Percentiles rank a stretch among this genome's conserved stretches.
phyloP scores from a whole-genome alignment of 2,113 vertebrate species.

The Haplotaxodon microlepis region DNA sequence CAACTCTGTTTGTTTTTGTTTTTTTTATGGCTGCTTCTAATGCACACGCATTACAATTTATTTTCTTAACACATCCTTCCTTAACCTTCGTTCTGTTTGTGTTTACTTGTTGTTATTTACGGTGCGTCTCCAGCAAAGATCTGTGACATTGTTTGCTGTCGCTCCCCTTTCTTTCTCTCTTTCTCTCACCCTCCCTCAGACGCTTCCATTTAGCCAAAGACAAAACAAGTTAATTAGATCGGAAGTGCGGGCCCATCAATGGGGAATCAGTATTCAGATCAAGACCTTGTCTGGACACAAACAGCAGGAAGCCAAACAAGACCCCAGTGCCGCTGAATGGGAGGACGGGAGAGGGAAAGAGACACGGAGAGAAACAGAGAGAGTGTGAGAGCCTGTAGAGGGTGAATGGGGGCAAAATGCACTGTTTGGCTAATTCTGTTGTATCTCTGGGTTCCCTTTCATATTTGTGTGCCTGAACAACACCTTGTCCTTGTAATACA shows the following conservation, averaged over 20 bases:
- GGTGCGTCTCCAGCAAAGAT: conserved; percentile 36
- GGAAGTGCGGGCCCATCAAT: conserved; percentile 78
- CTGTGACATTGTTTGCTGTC: conserved; percentile 36
- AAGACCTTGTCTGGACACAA: conserved; percentile 69
- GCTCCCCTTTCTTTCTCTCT: conserved; percentile 13
- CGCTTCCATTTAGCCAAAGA: conserved; percentile 71
- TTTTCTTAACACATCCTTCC: conserved; percentile 17
- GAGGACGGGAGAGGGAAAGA: conserved; percentile 38
- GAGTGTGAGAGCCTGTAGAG: background rate
- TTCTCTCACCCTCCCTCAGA: conserved; percentile 44
- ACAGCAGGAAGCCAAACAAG: conserved; percentile 75
- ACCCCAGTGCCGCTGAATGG: conserved; percentile 47
- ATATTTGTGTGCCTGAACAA: background rate
- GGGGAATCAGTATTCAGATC: conserved; percentile 71
- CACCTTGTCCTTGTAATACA: background rate
- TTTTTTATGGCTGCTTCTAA: background rate
- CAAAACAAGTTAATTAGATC: conserved; percentile 89
- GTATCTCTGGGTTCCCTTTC: background rate
- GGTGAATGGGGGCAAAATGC: background rate
- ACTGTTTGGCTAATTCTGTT: background rate
- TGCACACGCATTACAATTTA: background rate
- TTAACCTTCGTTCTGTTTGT: conserved; percentile 53
- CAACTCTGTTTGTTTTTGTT: background rate
- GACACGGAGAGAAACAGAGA: background rate
- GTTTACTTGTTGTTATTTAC: conserved; percentile 66